phyloP scores from a whole-genome alignment of 2,797 vertebrate species.

The Mionectes olivaceus region DNA sequence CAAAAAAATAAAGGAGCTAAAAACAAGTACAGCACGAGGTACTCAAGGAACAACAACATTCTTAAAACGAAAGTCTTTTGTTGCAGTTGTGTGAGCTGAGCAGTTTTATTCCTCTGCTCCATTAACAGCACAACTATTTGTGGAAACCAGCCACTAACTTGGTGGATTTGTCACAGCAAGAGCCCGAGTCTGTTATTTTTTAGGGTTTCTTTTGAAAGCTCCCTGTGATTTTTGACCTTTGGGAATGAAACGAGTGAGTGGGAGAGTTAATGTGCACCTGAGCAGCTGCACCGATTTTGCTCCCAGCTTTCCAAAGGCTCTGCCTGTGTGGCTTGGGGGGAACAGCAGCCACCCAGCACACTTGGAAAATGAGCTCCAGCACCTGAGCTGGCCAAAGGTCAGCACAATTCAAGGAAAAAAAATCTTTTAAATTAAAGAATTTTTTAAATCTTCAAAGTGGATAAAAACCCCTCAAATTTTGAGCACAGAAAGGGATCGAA shows the following conservation, averaged over 20 bases:
- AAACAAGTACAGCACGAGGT: rapidly evolving
- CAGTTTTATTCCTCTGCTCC: slow-evolving; percentile 18
- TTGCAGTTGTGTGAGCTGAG: slow-evolving; percentile 12
- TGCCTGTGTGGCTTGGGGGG: not conserved
- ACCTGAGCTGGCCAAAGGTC: not conserved
- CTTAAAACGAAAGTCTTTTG: slow-evolving; percentile 28
- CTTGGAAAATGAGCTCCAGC: not conserved
- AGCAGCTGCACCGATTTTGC: slow-evolving; percentile 46
- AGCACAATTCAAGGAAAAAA: not conserved
- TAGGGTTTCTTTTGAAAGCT: slow-evolving; percentile 36
- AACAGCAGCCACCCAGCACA: slow-evolving; percentile 15
- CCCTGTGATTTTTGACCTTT: slow-evolving; percentile 59
- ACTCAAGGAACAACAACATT: not conserved
- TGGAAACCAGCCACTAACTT: slow-evolving; percentile 53
- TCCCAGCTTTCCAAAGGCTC: slow-evolving; percentile 52
- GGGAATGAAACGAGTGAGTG: slow-evolving; percentile 51
- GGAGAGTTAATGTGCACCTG: slow-evolving; percentile 67
- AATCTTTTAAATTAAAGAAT: not conserved
- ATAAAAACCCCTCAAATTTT: not conserved
- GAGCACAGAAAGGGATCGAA: not conserved
- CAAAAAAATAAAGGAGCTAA: not conserved
- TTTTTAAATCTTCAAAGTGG: not conserved
- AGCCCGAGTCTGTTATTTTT: slow-evolving; percentile 4
- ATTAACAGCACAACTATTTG: slow-evolving; percentile 69
- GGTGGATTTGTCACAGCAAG: slow-evolving; percentile 36